Conservation (phyloP, 1,140 invertebrate species). For the Fopius arisanus region DNA sequence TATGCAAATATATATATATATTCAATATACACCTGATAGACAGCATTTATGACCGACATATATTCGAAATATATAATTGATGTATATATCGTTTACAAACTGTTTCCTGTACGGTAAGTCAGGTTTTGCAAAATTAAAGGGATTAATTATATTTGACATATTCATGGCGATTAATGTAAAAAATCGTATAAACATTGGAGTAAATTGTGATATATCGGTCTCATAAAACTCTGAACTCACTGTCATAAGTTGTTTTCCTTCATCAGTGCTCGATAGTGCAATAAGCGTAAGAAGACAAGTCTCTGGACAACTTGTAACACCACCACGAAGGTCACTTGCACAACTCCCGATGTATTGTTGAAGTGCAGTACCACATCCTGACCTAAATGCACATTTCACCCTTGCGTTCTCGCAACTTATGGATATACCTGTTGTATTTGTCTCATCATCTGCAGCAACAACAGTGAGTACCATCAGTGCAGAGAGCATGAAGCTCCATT, state of each 20-base stretch:
- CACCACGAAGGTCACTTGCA: constrained; percentile 70
- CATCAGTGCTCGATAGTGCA: constrained; percentile 78
- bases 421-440: constrained; percentile 33
- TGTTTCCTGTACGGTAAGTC: too few relatives aligned
- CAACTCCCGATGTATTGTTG: constrained; percentile 78
- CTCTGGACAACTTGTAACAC: constrained; percentile 69
- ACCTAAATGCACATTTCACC: constrained; percentile 75
- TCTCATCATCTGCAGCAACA: constrained; percentile 37
- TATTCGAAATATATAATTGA: too few relatives aligned
- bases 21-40: too few relatives aligned
- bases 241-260: constrained; percentile 77
- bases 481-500: constrained; percentile 40
- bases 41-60: too few relatives aligned
- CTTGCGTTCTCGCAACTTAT: constrained; percentile 74
- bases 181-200: too few relatives aligned
- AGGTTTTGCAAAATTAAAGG: too few relatives aligned
- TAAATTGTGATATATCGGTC: too few relatives aligned
- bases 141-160: too few relatives aligned
- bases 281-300: constrained; percentile 78
- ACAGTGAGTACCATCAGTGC: constrained; percentile 35
- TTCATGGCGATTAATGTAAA: too few relatives aligned
- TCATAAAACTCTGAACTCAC: constrained; percentile 63
- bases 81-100: too few relatives aligned
- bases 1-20: too few relatives aligned
- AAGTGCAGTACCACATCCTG: constrained; percentile 77